phyloP scores from a whole-genome alignment of 2,888 invertebrate genomes.

The Linyphia triangularis region DNA sequence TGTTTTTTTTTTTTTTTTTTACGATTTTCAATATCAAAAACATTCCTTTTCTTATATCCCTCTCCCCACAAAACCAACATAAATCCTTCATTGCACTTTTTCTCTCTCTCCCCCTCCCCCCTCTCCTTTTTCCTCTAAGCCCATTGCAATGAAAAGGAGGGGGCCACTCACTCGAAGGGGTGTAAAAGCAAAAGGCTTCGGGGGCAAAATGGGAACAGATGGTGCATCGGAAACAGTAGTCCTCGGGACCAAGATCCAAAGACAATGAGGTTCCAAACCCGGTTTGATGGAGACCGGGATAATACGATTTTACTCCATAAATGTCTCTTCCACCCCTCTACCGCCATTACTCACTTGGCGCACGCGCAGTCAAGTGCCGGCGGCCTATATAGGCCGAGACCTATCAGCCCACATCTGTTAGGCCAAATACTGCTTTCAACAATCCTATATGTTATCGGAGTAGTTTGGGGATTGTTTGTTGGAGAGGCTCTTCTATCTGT shows the following conservation, averaged over 20 bases:
- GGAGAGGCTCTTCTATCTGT: conserved; percentile 21
- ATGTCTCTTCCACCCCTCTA: conserved; percentile 47
- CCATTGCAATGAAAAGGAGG: conserved; percentile 16
- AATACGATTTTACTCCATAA: conserved; percentile 75
- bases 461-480: conserved; percentile 1
- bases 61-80: neutral
- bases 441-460: conserved; percentile 31
- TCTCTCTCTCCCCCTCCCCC: neutral
- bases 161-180: conserved; percentile 33
- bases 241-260: conserved; percentile 62
- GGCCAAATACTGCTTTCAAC: conserved; percentile 40
- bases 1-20: no score
- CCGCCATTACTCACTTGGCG: conserved; percentile 70
- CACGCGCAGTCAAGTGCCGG: conserved; percentile 70
- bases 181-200: conserved; percentile 32
- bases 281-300: conserved; percentile 72
- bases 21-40: no score
- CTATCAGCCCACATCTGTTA: conserved; percentile 48
- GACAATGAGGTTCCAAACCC: conserved; percentile 70
- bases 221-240: conserved; percentile 69
- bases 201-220: conserved; percentile 74
- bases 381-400: conserved; percentile 1
- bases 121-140: conserved; percentile 1
- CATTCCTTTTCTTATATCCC: neutral
- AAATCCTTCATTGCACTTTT: neutral